Conservation (phyloP, 1,140 invertebrate species). For the Protaetia brevitarsis region DNA sequence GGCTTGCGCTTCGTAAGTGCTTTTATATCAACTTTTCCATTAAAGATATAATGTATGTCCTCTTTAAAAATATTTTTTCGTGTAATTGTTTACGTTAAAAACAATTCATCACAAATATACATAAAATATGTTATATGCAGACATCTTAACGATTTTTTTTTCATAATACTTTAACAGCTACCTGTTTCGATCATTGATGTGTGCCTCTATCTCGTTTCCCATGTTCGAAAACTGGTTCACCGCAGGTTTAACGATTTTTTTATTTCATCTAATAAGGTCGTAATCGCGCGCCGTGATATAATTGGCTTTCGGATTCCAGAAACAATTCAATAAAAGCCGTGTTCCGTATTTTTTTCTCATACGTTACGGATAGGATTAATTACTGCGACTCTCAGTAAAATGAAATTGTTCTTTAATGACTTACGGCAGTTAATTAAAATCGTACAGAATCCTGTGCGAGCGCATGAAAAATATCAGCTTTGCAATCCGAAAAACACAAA, state of each 20-base stretch:
- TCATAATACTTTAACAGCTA: neutral
- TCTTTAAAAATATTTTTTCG: neutral
- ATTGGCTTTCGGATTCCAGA: constrained; percentile 1
- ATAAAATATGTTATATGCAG: no score
- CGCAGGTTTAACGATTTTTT: constrained; percentile 9
- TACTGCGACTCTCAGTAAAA: neutral
- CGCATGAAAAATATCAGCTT: neutral
- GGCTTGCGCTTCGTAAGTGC: constrained; percentile 56
- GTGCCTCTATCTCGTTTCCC: neutral
- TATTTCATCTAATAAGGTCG: constrained; percentile 5
- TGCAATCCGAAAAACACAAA: no score
- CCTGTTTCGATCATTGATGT: neutral
- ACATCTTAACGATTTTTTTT: neutral
- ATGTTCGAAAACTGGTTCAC: constrained; percentile 13
- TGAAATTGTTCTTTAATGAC: neutral
- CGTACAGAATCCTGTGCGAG: neutral
- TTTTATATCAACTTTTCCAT: no score
- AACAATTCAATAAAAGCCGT: constrained; percentile 16
- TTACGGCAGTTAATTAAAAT: neutral
- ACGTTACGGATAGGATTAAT: neutral
- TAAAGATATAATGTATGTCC: no score
- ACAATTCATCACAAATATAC: neutral
- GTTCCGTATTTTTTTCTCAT: neutral
- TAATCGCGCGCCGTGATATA: constrained; percentile 1
- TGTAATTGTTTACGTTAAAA: neutral